phyloP scores from a whole-genome alignment of 2,888 invertebrate genomes.

The Leistus spinibarbis region DNA sequence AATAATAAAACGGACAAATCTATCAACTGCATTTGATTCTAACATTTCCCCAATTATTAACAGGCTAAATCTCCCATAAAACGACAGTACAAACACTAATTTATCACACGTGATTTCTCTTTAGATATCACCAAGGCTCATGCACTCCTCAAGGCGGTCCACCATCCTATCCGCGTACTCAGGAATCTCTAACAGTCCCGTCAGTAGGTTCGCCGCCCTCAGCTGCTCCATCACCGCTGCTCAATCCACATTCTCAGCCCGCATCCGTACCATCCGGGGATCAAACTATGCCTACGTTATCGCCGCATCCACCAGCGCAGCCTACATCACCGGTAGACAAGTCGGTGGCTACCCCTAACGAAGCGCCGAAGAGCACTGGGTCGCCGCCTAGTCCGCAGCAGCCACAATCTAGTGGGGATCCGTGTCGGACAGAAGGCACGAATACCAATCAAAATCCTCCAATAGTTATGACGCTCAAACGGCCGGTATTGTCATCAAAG shows the following conservation, averaged over 20 bases:
- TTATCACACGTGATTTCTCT: slow-evolving; percentile 44
- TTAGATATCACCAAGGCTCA: slow-evolving; percentile 50
- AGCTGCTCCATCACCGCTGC: slow-evolving; percentile 67
- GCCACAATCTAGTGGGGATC: slow-evolving; percentile 25
- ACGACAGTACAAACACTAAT: neutral
- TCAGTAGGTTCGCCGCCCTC: slow-evolving; percentile 61
- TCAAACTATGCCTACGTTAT: slow-evolving; percentile 73
- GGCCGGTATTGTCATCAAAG: slow-evolving; percentile 78
- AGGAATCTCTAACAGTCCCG: slow-evolving; percentile 61
- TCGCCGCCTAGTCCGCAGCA: slow-evolving; percentile 15
- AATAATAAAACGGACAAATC: neutral
- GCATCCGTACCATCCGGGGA: slow-evolving; percentile 70
- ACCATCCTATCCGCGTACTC: slow-evolving; percentile 70
- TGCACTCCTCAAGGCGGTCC: slow-evolving; percentile 69
- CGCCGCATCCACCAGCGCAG: slow-evolving; percentile 68
- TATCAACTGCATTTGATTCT: neutral
- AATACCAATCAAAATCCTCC: slow-evolving; percentile 40
- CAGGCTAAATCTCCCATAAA: neutral
- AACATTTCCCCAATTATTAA: neutral
- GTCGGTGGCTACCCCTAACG: slow-evolving; percentile 40
- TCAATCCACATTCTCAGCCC: slow-evolving; percentile 73
- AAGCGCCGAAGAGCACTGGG: slow-evolving; percentile 16
- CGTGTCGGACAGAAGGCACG: slow-evolving; percentile 27
- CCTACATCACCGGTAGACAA: slow-evolving; percentile 56
- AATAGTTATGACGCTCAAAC: slow-evolving; percentile 60